Conservation (phyloP, 2,797 vertebrate genomes). For the Adelosebastes latens region DNA sequence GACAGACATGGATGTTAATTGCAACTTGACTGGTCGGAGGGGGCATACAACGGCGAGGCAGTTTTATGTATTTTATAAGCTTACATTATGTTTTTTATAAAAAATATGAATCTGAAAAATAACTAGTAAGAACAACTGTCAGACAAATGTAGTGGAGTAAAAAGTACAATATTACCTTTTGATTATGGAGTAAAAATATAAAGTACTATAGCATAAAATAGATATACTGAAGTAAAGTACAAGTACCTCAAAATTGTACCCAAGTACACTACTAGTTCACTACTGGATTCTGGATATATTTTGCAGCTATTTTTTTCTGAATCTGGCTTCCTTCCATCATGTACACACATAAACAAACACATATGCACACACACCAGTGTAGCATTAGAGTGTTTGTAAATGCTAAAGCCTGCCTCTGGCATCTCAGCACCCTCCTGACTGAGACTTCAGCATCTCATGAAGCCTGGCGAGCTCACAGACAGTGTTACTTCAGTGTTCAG, state of each 20-base stretch:
- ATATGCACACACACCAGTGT: not conserved
- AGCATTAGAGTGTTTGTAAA: constrained; percentile 4
- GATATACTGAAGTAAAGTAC: too few relatives aligned
- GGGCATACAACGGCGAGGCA: too few relatives aligned
- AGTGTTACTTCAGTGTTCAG: not conserved
- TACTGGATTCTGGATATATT: not conserved
- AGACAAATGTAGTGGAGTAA: not conserved
- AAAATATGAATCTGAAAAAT: not conserved
- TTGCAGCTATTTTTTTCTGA: not conserved
- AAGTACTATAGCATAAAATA: not conserved
- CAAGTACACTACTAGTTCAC: not conserved
- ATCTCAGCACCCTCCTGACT: not conserved
- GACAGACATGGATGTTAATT: too few relatives aligned
- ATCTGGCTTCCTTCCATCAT: not conserved
- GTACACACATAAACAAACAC: constrained; percentile 2
- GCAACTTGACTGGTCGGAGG: too few relatives aligned
- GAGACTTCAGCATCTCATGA: not conserved
- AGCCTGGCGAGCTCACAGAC: constrained; percentile 14
- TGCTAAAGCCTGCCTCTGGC: constrained; percentile 20
- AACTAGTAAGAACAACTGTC: not conserved
- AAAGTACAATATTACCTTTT: not conserved
- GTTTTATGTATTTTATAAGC: too few relatives aligned
- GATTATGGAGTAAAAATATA: not conserved
- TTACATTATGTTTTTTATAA: too few relatives aligned
- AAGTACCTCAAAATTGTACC: not conserved